Conservation (phyloP, 1,140 invertebrate genomes). For the Drosophila rhopaloa region DNA sequence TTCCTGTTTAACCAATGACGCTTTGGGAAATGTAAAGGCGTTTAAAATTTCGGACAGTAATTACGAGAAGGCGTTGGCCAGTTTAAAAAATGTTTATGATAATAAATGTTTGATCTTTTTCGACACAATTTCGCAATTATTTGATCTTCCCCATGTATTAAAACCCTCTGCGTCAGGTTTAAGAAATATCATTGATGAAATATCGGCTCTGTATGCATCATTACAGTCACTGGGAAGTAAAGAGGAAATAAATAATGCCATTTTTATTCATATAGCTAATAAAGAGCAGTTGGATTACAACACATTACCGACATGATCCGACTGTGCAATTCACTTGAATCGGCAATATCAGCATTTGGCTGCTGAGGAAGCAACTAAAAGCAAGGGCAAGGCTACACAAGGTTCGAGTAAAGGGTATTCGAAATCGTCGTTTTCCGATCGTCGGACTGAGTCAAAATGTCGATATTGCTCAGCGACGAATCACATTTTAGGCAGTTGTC, state of each 20-base stretch:
- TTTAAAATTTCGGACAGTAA: not conserved
- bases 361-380: not conserved
- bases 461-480: no score
- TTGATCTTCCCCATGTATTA: no score
- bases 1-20: not conserved
- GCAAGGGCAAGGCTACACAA: not conserved
- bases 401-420: no score
- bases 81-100: no score
- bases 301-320: not conserved
- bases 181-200: not conserved
- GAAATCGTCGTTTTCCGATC: no score
- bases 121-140: no score
- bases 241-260: not conserved
- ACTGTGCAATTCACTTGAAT: no score
- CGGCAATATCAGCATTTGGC: not conserved
- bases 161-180: not conserved
- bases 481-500: no score
- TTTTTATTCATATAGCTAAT: constrained; percentile 1
- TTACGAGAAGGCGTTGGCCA: not conserved
- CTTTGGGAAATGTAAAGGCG: constrained; percentile 1
- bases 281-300: not conserved
- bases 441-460: no score
- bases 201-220: not conserved
- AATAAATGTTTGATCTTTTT: no score
- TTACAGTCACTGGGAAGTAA: constrained; percentile 1